These are phyloP conservation scores for Acanthopagrus latus DNA, from an alignment of 2,797 vertebrate species.

Conservation along the genomic window DNA sequence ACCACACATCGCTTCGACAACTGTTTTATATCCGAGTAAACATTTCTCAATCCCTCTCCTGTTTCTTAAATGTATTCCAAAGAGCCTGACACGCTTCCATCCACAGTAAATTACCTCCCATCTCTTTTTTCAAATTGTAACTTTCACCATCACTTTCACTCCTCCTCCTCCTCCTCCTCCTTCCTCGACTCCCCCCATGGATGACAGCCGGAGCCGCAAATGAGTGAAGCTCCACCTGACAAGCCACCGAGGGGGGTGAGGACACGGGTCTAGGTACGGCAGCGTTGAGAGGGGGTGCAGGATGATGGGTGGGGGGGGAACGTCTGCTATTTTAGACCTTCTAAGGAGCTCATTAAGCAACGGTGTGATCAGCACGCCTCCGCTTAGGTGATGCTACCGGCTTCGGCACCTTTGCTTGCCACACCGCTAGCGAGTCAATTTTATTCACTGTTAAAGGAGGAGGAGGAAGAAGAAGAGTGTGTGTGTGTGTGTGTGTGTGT, in stretches of 20 bases:
- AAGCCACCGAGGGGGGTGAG: conserved; percentile 57
- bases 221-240: conserved; percentile 88
- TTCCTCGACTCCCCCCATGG: conserved; percentile 43
- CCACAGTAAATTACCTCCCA: background rate
- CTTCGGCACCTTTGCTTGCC: conserved; percentile 72
- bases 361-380: conserved; percentile 89
- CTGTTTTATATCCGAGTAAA: too few relatives aligned
- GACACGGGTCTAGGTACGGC: conserved; percentile 48
- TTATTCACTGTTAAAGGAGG: conserved; percentile 85
- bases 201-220: conserved; percentile 79
- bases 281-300: conserved; percentile 1
- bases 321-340: conserved; percentile 86
- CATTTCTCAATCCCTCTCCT: background rate
- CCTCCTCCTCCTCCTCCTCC: conserved; percentile 21
- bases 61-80: background rate
- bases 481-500: conserved; percentile 7
- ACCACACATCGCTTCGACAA: background rate
- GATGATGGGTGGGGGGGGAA: conserved; percentile 5
- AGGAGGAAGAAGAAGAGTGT: conserved; percentile 38
- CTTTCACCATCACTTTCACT: conserved; percentile 49
- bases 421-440: conserved; percentile 75
- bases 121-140: conserved; percentile 9
- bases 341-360: conserved; percentile 90
- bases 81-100: background rate
- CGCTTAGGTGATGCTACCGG: conserved; percentile 76